These are phyloP conservation scores for Aradophagus sp. DNA, from an alignment of 1,140 invertebrate species.

Conservation along the genomic window DNA sequence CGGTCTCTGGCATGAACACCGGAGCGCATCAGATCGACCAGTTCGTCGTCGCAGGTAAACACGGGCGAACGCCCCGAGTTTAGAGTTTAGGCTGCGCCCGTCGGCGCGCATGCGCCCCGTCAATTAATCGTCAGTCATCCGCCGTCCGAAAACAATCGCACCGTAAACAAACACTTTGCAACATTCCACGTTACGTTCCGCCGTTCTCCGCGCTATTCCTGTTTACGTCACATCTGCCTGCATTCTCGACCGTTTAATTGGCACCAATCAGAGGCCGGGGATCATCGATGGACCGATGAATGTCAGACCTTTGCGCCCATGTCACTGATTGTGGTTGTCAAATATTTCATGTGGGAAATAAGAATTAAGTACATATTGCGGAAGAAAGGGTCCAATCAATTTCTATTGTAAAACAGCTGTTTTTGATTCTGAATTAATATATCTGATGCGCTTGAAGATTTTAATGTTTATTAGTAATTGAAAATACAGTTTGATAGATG, in stretches of 20 bases:
- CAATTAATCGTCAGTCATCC: conserved; percentile 10
- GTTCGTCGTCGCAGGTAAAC: conserved; percentile 67
- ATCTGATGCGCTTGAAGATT: too few relatives aligned
- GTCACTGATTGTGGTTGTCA: too few relatives aligned
- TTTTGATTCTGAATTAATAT: too few relatives aligned
- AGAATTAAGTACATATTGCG: not conserved
- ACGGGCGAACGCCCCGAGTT: conserved; percentile 3
- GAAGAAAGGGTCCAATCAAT: too few relatives aligned
- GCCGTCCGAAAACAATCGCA: conserved; percentile 23
- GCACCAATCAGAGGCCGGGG: not conserved
- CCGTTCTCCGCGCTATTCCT: not conserved
- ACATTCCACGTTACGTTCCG: not conserved
- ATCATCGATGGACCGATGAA: conserved; percentile 11
- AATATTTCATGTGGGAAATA: not conserved
- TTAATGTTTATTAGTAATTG: too few relatives aligned
- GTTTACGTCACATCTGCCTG: not conserved
- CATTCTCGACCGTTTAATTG: not conserved
- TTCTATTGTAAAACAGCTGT: too few relatives aligned
- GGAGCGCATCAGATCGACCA: conserved; percentile 70
- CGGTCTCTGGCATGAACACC: conserved; percentile 66
- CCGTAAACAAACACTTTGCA: conserved; percentile 32
- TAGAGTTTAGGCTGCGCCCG: not conserved
- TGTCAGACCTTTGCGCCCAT: too few relatives aligned
- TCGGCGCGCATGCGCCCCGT: conserved; percentile 10
- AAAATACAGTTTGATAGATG: too few relatives aligned